Evolutionary conservation across 2,113 vertebrate genomes (phyloP), one percentile per base, ranked within the genome.

Genomic region (Hymenochirus boettgeri): DNA sequence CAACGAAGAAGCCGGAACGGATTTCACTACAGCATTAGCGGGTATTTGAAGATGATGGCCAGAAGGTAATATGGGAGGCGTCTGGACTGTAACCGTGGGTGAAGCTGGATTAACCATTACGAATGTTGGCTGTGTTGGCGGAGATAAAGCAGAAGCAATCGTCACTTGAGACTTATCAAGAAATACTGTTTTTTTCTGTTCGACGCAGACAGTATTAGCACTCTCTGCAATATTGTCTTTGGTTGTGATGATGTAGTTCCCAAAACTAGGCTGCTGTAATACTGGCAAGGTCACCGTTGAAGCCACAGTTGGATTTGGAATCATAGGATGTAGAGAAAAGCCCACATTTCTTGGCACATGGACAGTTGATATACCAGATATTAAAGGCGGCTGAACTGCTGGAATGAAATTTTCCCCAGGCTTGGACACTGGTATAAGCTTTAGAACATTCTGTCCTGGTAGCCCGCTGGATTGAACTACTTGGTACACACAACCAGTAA

Each of bases 371-470:
- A 76, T 69, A 70, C 73, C 75, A 69, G 76, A 72, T 65, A 82
- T 72, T 47, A 77, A 74, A 74, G 80, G 48, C 76, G 80, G 72
- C 51, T 74, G 73, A 78, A 79, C 77, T 72, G 79, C 19, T 7
- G 77, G 82, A 57, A 80, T 52, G 82, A 82, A 78, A 46, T 82
- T 89, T 73, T 87, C 84, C 42, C 89, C 80, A 63, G 89, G 71
- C 76, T 85, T 88, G 69, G 86, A 77, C 73, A 93, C 81, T 51
- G 92, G 94, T 83, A 94, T 88, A 69, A 95, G 82, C 57, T 90
- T 90, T 88, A 97, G 89, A 67, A 95, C 84, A 63, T 92, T 94
- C 80, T 88, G 90, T 74, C 93, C 92, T 77, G 93, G 87, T 22
- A 80, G 77, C 74, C 86, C 90, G 21, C 90, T 80, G 15, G 83